Conservation (phyloP, 2,113 vertebrate genomes). For the Tenrec ecaudatus region DNA sequence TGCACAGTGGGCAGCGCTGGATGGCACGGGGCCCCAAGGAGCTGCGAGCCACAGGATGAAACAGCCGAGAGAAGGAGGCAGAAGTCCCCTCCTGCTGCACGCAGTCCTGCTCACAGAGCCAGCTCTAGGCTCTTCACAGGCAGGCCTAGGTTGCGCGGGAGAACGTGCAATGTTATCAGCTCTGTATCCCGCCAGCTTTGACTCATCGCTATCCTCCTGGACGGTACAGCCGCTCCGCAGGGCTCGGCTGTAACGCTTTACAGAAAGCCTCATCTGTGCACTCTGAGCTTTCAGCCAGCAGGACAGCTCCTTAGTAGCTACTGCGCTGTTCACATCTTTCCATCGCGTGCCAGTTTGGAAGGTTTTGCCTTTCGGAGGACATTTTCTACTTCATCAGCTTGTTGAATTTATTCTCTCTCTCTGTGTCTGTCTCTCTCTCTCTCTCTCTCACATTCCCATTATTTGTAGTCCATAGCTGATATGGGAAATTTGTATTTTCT, state of each 20-base stretch:
- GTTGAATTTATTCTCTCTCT: neutral
- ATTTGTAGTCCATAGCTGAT: neutral
- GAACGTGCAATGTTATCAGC: neutral
- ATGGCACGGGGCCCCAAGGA: neutral
- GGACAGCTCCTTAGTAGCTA: neutral
- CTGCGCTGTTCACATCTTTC: neutral
- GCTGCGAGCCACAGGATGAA: neutral
- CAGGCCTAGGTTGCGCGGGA: neutral
- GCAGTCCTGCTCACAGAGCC: no score
- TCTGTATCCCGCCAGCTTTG: no score
- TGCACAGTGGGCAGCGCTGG: neutral
- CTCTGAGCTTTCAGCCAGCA: no score
- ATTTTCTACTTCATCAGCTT: neutral
- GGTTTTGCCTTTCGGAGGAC: neutral
- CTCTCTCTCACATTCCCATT: no score
- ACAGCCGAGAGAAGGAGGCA: neutral
- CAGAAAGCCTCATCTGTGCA: no score
- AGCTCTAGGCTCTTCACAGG: neutral
- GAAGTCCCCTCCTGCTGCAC: neutral
- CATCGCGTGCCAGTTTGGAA: neutral
- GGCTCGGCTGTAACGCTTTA: no score
- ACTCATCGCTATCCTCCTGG: no score
- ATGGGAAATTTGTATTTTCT: neutral
- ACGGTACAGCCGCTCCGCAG: no score
- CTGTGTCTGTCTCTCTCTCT: no score